Conservation (phyloP, 2,797 vertebrate species). For the Syngnathus acus region DNA sequence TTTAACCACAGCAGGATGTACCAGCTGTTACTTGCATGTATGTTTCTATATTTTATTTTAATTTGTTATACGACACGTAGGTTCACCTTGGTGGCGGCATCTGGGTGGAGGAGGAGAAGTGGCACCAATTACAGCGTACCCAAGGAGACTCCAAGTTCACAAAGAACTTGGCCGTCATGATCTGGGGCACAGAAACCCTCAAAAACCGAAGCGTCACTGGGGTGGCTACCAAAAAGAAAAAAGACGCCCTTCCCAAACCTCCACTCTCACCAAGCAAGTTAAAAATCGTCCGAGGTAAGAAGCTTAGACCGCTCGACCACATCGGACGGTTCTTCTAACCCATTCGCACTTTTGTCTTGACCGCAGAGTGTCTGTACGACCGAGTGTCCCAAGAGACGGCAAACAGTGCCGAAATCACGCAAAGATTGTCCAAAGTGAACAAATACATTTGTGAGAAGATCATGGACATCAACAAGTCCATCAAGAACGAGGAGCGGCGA, state of each 20-base stretch:
- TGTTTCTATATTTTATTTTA: no score
- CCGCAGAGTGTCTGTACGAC: slow-evolving; percentile 95
- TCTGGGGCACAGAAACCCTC: slow-evolving; percentile 98
- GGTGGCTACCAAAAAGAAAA: slow-evolving; percentile 99
- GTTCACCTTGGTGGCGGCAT: slow-evolving; percentile 97
- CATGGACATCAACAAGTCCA: slow-evolving; percentile 99
- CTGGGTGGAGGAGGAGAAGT: slow-evolving; percentile 98
- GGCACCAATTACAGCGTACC: slow-evolving; percentile 97
- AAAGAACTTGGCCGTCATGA: slow-evolving; percentile 99
- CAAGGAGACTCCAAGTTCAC: slow-evolving; percentile 99
- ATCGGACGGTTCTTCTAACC: not conserved
- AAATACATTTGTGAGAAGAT: slow-evolving; percentile 99
- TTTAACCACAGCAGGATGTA: no score
- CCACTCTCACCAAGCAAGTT: slow-evolving; percentile 97
- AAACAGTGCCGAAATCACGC: slow-evolving; percentile 97
- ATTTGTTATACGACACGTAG: slow-evolving; percentile 48
- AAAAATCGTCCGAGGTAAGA: slow-evolving; percentile 94
- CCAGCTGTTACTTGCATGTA: no score
- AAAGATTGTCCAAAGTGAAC: slow-evolving; percentile 99
- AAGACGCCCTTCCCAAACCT: slow-evolving; percentile 95
- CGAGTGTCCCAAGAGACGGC: slow-evolving; percentile 98
- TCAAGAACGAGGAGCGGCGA: slow-evolving; percentile 98
- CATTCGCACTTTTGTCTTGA: not conserved
- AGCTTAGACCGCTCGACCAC: not conserved
- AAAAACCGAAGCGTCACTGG: slow-evolving; percentile 98